Evolutionary conservation across 1,140 invertebrate species (phyloP), one percentile per base, ranked within the genome.

Genomic region (Musca domestica): DNA sequence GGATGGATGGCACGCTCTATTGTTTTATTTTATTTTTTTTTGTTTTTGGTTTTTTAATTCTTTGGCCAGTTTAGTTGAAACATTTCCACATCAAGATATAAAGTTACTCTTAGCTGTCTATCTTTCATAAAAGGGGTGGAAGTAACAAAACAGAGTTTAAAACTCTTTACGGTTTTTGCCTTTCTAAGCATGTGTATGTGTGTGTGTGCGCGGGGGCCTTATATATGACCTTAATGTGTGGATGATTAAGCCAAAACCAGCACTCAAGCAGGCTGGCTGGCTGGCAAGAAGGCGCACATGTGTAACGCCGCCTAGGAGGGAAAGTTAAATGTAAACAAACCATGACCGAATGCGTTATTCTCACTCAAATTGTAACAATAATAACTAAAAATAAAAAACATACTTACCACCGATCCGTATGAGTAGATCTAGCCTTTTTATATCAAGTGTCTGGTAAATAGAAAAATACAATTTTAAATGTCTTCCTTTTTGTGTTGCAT

Each of bases 121-220:
- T 49, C 64, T 66, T 30, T 51, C 64, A 52, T 66, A 66, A 30
- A 61, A 23, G 27, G 56, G 56, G 56, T 61, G 19, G 56, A 34
- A 41, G 34, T 61, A 17, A 17, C 41, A 61, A 27, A 56, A 41
- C 34, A 41, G 34, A 41, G 34, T 41, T 41, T 41, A 41, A 41
- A 10, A 41, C 34, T 41, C 34, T 41, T 41, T 41, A 41, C 34
- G 34, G 5, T 41, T 41, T 41, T 2, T 41, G 34, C 34, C 34
- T 41, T 12, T 41, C 34, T 41, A 41, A 41, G 34, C 34, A 41
- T 41, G 34, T 41, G 34, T 30, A 30, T 30, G 27, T 58, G 27
- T 58, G 27, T 58, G 12, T 58, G 23, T 17, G 30, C 17, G 27
- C 41, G 27, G n/a, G 54, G 34, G 34, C 34, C 10, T 9, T 41